These are phyloP conservation scores for Chromoteleia sp. DNA, from an alignment of 2,888 invertebrate genomes.

Conservation along the genomic window DNA sequence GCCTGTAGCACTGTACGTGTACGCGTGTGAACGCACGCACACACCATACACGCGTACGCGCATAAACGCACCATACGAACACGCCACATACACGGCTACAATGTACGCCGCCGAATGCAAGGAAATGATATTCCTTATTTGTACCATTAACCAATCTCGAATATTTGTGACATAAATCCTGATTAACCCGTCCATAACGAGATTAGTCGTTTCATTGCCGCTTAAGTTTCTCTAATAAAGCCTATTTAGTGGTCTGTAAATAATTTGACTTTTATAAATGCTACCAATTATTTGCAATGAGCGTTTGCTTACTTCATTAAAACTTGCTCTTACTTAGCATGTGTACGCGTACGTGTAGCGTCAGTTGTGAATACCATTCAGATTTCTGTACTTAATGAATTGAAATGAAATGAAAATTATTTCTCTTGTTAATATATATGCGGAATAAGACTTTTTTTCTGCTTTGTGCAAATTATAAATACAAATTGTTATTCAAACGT, in stretches of 20 bases:
- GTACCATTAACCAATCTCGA: conserved; percentile 53
- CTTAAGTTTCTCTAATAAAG: conserved; percentile 54
- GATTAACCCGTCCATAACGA: conserved; percentile 62
- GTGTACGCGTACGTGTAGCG: conserved; percentile 9
- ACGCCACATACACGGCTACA: too few species aligned
- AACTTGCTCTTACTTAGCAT: conserved; percentile 32
- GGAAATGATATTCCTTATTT: conserved; percentile 34
- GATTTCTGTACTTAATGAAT: conserved; percentile 36
- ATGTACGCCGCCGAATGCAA: conserved; percentile 41
- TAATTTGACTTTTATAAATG: conserved; percentile 67
- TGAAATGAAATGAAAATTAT: conserved; percentile 35
- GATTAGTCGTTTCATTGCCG: conserved; percentile 65
- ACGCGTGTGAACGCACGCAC: too few species aligned
- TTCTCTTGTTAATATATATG: conserved; percentile 3
- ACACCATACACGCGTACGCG: too few species aligned
- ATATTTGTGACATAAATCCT: conserved; percentile 62
- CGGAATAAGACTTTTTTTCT: too few species aligned
- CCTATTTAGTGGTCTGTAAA: conserved; percentile 63
- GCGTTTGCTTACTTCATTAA: conserved; percentile 64
- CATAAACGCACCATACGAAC: too few species aligned
- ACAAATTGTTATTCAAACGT: too few species aligned
- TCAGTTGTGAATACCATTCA: too few species aligned
- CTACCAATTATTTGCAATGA: conserved; percentile 62
- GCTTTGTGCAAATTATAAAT: too few species aligned
- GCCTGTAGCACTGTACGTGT: conserved; percentile 29